Evolutionary conservation across 2,113 vertebrate genomes (phyloP).

Genomic region (Mobula birostris): DNA sequence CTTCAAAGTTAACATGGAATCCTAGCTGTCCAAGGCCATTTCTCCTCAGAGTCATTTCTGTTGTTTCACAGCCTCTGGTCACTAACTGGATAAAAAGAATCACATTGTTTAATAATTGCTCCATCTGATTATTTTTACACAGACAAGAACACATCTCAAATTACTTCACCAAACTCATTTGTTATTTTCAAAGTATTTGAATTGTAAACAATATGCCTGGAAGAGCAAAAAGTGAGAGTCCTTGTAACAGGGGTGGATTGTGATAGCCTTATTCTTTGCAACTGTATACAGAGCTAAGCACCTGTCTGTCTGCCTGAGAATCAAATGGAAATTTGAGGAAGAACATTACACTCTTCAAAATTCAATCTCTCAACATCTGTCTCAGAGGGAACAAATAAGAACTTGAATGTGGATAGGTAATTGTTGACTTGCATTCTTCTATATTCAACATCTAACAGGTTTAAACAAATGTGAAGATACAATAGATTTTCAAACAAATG

Average conservation of each 20-base stretch:
- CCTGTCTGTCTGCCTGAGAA: constrained; percentile 7
- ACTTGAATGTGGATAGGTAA: constrained; percentile 21
- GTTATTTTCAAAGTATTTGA: background rate
- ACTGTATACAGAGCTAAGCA: background rate
- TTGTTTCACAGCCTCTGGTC: constrained; percentile 87
- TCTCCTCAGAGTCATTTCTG: constrained; percentile 81
- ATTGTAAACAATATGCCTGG: background rate
- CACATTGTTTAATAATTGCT: constrained; percentile 13
- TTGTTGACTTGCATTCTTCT: constrained; percentile 28
- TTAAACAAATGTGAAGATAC: background rate
- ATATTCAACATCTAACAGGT: background rate
- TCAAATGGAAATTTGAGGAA: constrained; percentile 1
- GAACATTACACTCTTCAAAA: constrained; percentile 32
- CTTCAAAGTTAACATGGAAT: constrained; percentile 95
- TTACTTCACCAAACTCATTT: constrained; percentile 7
- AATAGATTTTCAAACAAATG: background rate
- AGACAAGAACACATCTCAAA: background rate
- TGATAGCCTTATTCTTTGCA: background rate
- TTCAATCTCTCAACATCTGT: constrained; percentile 40
- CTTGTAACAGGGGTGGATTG: background rate
- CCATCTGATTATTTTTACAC: constrained; percentile 22
- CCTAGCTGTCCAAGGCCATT: constrained; percentile 89
- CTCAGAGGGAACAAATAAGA: constrained; percentile 39
- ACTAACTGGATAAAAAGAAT: constrained; percentile 61
- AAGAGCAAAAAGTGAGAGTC: background rate